A percentile compares a stretch with the other conserved stretches of the same genome.
These are phyloP conservation scores for Myrmecobius fasciatus DNA, from an alignment of 2,113 vertebrate species.

Conservation along the genomic window DNA sequence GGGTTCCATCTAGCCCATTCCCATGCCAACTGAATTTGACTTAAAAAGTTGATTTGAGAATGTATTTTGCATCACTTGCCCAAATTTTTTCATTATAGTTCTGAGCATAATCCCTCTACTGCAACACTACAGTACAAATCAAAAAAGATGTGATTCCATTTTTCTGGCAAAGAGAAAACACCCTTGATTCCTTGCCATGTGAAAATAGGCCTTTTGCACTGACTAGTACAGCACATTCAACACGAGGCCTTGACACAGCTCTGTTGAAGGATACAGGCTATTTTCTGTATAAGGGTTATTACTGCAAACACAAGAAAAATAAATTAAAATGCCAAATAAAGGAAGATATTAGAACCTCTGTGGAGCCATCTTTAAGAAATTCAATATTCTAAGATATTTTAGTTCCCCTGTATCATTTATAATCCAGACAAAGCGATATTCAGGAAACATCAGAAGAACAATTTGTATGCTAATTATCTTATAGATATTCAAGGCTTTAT, in stretches of 20 bases:
- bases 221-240: not conserved
- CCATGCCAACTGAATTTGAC: not conserved
- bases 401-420: conserved; percentile 73
- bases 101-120: not conserved
- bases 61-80: not conserved
- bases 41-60: not conserved
- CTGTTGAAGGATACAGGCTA: conserved; percentile 21
- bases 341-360: conserved; percentile 58
- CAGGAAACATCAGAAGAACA: conserved; percentile 72
- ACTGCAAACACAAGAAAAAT: conserved; percentile 68
- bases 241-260: conserved; percentile 45
- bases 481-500: conserved; percentile 72
- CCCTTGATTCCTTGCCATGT: not conserved
- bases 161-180: conserved; percentile 25
- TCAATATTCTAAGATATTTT: conserved; percentile 79
- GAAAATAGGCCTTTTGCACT: not conserved
- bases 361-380: conserved; percentile 73
- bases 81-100: not conserved
- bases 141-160: not conserved
- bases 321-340: conserved; percentile 75
- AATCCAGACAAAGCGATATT: conserved; percentile 76
- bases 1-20: not conserved
- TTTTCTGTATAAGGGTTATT: conserved; percentile 61
- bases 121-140: conserved; percentile 9
- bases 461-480: conserved; percentile 80